Conservation (phyloP, 2,797 vertebrate species). For the Diglossa cyanea region DNA sequence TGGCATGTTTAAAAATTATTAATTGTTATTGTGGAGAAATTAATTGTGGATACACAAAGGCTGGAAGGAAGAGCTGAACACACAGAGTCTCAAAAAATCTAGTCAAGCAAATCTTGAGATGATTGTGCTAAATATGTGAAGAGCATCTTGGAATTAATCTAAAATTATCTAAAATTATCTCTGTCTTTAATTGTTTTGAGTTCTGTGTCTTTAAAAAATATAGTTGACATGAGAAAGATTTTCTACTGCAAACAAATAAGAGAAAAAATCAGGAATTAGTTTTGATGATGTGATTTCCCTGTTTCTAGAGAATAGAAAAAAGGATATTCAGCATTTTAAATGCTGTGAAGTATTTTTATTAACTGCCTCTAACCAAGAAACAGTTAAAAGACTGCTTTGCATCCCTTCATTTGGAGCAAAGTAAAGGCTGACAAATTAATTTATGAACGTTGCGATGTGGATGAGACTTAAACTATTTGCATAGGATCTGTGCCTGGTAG, state of each 20-base stretch:
- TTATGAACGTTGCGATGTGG: not conserved
- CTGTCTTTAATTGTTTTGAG: not conserved
- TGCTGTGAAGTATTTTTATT: not conserved
- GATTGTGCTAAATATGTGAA: not conserved
- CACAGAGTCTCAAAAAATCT: not conserved
- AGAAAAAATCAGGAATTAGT: not conserved
- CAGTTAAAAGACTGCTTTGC: not conserved
- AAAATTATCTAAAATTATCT: not conserved
- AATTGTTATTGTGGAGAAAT: not conserved
- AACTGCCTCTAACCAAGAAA: not conserved
- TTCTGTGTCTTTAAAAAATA: not conserved
- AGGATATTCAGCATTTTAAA: not conserved
- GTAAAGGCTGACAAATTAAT: not conserved
- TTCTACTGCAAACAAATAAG: not conserved
- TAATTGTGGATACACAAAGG: not conserved
- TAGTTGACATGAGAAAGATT: not conserved
- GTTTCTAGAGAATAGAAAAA: not conserved
- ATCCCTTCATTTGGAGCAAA: not conserved
- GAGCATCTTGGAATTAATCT: not conserved
- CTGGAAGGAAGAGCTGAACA: not conserved
- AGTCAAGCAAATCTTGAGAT: not conserved
- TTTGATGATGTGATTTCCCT: accelerated
- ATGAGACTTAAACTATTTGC: not conserved
- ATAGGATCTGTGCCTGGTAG: not conserved
- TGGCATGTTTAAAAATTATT: not conserved